Base-by-base conservation (phyloP, 2,797 vertebrate genomes). In the Scolopax rusticola region DNA sequence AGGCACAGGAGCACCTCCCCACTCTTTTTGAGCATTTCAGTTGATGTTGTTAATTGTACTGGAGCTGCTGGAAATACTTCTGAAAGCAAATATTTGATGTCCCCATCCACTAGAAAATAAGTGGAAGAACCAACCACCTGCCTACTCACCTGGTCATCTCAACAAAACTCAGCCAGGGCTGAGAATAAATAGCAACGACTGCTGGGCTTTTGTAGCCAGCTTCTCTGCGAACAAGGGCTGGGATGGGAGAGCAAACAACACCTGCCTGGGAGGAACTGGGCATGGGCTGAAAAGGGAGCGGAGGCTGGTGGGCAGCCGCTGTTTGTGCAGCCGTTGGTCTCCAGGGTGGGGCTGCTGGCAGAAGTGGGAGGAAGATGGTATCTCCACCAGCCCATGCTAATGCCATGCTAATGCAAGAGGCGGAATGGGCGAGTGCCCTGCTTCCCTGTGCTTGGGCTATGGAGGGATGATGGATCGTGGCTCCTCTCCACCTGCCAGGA, bases 21-120 rank as follows among this genome's bases (percentile, higher is more conserved):
- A 23, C 18, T 12, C 27, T 73, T 75, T 83, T 24, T 50, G 33
- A 74, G 23, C 74, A 70, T 84, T 87, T 87, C 56, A 41, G 67
- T 25, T 54, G 43, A 45, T 89, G 70, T 12, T 51, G 4, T 61
- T 43, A 45, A 50, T 71, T 64, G 80, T 48, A 45, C 53, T 51
- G 60, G 53, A 89, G 24, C 51, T 84, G 54, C 69, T 68, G 41
- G 53, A 82, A 84, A 64, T 91, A 86, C 27, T 90, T 80, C 68
- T 59, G 60, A 87, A 90, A 79, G 79, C 90, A 96, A 96, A 97
- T 96, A 96, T 97, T 95, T 94, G 94, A 82, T 93, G 91, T 96
- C 90, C 63, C 15, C 75, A 69, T 81, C 64, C 78, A 87, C 45
- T 63, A 70, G 50, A 84, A 95, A 96, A 81, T 12, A 32, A 85